These are phyloP conservation scores for Lamellibrachia satsuma DNA, from an alignment of 2,888 invertebrate species.

Conservation along the genomic window DNA sequence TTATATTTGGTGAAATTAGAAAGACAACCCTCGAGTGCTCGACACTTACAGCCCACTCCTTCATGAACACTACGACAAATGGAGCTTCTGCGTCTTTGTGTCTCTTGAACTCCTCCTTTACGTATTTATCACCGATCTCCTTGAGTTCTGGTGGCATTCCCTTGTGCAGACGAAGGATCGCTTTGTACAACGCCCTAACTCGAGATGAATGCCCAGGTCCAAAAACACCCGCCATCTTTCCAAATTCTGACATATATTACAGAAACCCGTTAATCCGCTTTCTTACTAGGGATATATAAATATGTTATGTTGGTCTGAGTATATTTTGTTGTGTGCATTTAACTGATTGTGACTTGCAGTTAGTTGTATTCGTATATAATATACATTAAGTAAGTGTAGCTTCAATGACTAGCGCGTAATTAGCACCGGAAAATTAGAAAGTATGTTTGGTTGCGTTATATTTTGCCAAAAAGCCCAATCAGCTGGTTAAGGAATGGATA, in stretches of 20 bases:
- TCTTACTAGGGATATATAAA: not conserved
- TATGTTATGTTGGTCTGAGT: not conserved
- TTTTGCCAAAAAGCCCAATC: not conserved
- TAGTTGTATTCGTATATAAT: not conserved
- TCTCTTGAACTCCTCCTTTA: constrained; percentile 83
- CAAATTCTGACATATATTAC: not conserved
- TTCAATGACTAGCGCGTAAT: not conserved
- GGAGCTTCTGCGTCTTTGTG: constrained; percentile 77
- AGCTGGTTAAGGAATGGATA: no score
- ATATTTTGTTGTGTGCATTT: not conserved
- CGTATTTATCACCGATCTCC: constrained; percentile 80
- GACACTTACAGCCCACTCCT: constrained; percentile 81
- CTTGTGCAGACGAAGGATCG: constrained; percentile 80
- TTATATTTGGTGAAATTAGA: not conserved
- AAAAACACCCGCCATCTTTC: not conserved
- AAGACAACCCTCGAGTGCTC: not conserved
- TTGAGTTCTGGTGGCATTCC: constrained; percentile 78
- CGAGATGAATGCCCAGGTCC: constrained; percentile 70
- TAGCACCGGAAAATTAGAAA: not conserved
- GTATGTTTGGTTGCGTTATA: not conserved
- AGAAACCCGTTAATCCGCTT: not conserved
- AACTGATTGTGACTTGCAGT: not conserved
- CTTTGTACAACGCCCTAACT: constrained; percentile 80
- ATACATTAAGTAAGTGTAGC: not conserved
- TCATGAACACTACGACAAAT: constrained; percentile 81